Conservation (phyloP, 2,113 vertebrate species). For the Dermatemys mawii region DNA sequence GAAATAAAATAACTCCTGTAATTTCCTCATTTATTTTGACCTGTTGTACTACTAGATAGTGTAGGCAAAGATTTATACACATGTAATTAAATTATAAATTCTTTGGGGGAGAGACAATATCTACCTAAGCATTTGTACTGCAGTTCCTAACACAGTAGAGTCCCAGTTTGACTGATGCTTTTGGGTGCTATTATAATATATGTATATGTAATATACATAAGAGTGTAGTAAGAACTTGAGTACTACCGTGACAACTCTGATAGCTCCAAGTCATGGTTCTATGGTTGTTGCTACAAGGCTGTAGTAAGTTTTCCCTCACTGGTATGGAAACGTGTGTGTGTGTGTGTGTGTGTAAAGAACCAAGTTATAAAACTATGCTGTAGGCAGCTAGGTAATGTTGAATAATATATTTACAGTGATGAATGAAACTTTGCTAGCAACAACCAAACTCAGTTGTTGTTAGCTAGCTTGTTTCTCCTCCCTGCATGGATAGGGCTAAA, state of each 20-base stretch:
- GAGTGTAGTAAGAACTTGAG: not conserved
- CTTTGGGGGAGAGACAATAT: not conserved
- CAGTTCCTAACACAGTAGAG: not conserved
- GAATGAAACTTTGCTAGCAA: not conserved
- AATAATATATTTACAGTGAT: not conserved
- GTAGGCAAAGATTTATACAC: constrained; percentile 10
- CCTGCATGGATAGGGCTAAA: not conserved
- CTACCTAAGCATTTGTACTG: not conserved
- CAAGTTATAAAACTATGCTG: not conserved
- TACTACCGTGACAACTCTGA: not conserved
- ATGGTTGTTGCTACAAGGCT: not conserved
- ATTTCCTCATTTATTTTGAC: not conserved
- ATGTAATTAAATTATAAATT: constrained; percentile 22
- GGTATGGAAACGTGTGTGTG: not conserved
- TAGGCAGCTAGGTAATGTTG: not conserved
- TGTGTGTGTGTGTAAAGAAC: not conserved
- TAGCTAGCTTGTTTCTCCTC: not conserved
- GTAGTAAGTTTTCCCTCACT: not conserved
- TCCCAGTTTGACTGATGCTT: not conserved
- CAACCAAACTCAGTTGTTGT: not conserved
- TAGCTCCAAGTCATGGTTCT: not conserved
- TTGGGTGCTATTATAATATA: not conserved
- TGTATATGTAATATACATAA: not conserved
- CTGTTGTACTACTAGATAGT: not conserved
- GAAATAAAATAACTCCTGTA: constrained; percentile 33